Percentiles rank a stretch among this genome's conserved stretches.
Conservation (phyloP, 2,113 vertebrate genomes). For the Triplophysa siluroides region DNA sequence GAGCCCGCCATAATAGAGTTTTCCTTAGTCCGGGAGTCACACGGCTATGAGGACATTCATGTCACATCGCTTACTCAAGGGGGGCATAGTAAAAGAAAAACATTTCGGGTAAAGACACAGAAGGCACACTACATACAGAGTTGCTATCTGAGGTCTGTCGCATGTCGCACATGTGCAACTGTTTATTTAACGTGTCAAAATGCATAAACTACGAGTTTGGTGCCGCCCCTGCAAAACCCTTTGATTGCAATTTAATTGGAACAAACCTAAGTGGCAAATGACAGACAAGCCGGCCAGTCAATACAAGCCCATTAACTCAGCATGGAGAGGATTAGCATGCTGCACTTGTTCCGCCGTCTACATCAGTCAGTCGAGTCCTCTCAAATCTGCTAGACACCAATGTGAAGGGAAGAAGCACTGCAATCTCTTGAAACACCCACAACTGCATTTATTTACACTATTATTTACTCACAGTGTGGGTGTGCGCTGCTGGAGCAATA, state of each 20-base stretch:
- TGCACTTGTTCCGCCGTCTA: slow-evolving; percentile 11
- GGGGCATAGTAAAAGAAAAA: background rate
- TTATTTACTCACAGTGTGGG: slow-evolving; percentile 5
- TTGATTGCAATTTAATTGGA: slow-evolving; percentile 33
- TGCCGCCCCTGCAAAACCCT: background rate
- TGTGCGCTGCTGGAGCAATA: background rate
- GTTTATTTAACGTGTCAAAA: background rate
- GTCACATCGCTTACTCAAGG: slow-evolving; percentile 8
- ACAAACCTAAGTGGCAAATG: slow-evolving; percentile 13
- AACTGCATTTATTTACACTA: slow-evolving; percentile 26
- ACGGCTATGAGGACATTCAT: slow-evolving; percentile 21
- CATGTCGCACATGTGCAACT: background rate
- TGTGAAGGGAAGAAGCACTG: background rate
- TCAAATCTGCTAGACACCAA: slow-evolving; percentile 14
- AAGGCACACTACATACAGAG: no score
- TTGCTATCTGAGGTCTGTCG: no score
- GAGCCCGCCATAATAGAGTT: slow-evolving; percentile 38
- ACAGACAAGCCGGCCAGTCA: slow-evolving; percentile 24
- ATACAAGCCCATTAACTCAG: slow-evolving; percentile 37
- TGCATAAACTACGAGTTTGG: background rate
- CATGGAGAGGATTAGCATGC: slow-evolving; percentile 37
- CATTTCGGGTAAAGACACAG: background rate
- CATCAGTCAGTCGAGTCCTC: slow-evolving; percentile 14
- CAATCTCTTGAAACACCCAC: slow-evolving; percentile 19
- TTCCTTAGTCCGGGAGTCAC: slow-evolving; percentile 20